Percentiles rank a stretch among this genome's conserved stretches.
Conservation (phyloP, 23 tunicate species). For the Clavelina lepadiformis region DNA sequence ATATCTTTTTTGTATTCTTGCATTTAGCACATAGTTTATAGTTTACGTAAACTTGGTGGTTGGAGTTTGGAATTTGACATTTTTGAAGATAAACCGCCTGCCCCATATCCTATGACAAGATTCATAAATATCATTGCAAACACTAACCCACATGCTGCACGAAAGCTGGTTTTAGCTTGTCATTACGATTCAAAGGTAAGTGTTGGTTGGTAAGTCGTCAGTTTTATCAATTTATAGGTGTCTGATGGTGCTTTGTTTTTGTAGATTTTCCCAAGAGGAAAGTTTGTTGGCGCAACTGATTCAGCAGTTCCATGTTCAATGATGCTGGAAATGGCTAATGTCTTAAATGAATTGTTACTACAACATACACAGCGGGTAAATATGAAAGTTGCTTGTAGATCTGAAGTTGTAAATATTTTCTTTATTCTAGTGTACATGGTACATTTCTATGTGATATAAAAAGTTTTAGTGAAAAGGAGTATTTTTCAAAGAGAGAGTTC, state of each 20-base stretch:
- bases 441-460: no score
- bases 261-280: conserved; percentile 34
- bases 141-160: conserved; percentile 42
- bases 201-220: not conserved
- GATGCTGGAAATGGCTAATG: conserved; percentile 84
- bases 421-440: no score
- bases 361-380: conserved; percentile 23
- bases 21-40: conserved; percentile 13
- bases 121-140: conserved; percentile 79
- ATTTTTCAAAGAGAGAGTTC: no score
- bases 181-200: conserved; percentile 93
- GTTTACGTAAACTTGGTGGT: conserved; percentile 9
- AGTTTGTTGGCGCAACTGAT: conserved; percentile 88
- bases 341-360: conserved; percentile 11
- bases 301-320: conserved; percentile 98
- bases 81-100: conserved; percentile 60
- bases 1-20: no score
- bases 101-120: conserved; percentile 8
- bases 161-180: conserved; percentile 91
- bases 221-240: not conserved
- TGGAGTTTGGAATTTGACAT: conserved; percentile 49
- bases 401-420: no score
- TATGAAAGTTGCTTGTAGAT: no score
- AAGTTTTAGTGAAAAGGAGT: no score
- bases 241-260: not conserved